phyloP scores from a whole-genome alignment of 2,888 invertebrate species.

The Podotricha telesiphe region DNA sequence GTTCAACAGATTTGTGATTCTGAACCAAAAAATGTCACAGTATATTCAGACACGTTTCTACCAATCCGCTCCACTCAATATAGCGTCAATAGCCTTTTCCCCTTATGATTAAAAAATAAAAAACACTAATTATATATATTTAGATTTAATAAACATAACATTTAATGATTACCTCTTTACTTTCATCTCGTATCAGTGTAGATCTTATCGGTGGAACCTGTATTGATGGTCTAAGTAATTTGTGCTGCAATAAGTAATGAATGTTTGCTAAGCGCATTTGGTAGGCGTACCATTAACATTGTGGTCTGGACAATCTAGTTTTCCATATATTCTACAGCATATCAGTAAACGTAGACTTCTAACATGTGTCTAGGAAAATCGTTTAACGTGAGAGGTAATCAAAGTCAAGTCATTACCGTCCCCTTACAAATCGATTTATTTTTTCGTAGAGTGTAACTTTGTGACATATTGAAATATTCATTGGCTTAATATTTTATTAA shows the following conservation, averaged over 20 bases:
- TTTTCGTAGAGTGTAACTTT: not conserved
- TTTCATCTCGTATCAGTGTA: slow-evolving; percentile 14
- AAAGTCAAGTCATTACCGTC: slow-evolving; percentile 2
- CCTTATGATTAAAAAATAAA: not conserved
- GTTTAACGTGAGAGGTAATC: slow-evolving; percentile 13
- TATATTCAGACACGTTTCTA: not conserved
- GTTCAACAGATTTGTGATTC: not conserved
- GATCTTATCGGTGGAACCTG: slow-evolving; percentile 20
- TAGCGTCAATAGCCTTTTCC: not conserved
- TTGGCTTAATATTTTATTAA: too few species aligned
- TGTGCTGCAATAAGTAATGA: slow-evolving; percentile 25
- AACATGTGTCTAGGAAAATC: slow-evolving; percentile 43
- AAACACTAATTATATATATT: slow-evolving; percentile 8
- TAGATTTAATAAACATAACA: not conserved
- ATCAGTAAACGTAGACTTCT: slow-evolving; percentile 22
- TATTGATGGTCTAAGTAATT: slow-evolving; percentile 28
- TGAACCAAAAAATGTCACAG: not conserved
- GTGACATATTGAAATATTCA: too few species aligned
- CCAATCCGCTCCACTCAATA: not conserved
- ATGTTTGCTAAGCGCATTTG: slow-evolving; percentile 49
- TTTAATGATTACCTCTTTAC: slow-evolving; percentile 12
- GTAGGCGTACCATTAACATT: slow-evolving; percentile 57
- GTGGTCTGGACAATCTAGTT: slow-evolving; percentile 59
- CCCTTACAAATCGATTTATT: not conserved
- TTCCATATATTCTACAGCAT: slow-evolving; percentile 48